Conservation (phyloP, 2,888 invertebrate species). For the Hydriomena furcata region DNA sequence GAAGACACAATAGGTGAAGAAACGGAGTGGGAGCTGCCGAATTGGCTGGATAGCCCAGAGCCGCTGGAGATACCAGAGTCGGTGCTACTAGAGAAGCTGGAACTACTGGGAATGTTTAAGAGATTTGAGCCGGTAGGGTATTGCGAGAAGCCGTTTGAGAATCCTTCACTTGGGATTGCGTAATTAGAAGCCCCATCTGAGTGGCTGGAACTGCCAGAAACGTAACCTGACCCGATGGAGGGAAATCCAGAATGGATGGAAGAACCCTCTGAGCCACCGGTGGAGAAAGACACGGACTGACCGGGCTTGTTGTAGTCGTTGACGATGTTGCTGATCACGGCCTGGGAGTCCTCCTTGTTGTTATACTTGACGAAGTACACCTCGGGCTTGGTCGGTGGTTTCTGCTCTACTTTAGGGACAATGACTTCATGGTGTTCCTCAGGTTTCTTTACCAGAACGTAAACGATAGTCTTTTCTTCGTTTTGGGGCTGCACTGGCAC, state of each 20-base stretch:
- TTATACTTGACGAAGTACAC: constrained; percentile 91
- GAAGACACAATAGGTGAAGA: constrained; percentile 17
- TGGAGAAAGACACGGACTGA: constrained; percentile 32
- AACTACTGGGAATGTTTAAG: constrained; percentile 10
- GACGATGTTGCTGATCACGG: constrained; percentile 74
- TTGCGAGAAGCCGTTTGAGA: constrained; percentile 9
- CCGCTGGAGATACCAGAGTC: constrained; percentile 11
- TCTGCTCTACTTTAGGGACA: constrained; percentile 86
- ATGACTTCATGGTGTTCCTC: constrained; percentile 87
- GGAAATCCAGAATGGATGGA: constrained; percentile 3
- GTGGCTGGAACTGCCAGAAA: constrained; percentile 5
- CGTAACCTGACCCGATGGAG: neutral
- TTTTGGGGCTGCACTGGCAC: constrained; percentile 87
- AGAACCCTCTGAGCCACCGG: constrained; percentile 22
- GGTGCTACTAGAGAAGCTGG: constrained; percentile 10
- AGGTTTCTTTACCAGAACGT: constrained; percentile 90
- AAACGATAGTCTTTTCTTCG: constrained; percentile 90
- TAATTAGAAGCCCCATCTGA: constrained; percentile 9
- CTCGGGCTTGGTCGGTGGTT: constrained; percentile 89
- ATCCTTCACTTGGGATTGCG: constrained; percentile 11
- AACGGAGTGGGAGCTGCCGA: constrained; percentile 17
- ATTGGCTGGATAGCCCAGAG: constrained; percentile 17
- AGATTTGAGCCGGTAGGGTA: constrained; percentile 10
- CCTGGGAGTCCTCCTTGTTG: constrained; percentile 82
- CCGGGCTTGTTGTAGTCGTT: constrained; percentile 57